Evolutionary conservation across 30 jellyfish, hydroid and myxozoan species (phyloP).

Genomic region (Clytia hemisphaerica): DNA sequence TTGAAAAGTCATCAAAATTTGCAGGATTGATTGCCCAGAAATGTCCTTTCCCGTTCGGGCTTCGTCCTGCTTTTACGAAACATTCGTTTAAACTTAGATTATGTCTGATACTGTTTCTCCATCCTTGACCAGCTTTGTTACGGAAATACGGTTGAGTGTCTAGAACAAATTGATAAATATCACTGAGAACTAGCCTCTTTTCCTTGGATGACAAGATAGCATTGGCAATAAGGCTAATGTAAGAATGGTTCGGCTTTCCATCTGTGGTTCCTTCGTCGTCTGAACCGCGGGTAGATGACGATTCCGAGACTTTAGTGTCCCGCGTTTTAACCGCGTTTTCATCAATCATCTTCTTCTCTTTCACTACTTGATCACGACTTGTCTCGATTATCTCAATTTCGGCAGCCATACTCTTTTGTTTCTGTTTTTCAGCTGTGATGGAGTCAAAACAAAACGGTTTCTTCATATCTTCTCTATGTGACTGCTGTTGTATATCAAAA

Average conservation of each 20-base stretch:
- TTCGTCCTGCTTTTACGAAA: slow-evolving; percentile 43
- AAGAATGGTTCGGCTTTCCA: slow-evolving; percentile 37
- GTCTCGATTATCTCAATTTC: too few species aligned
- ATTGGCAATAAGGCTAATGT: slow-evolving; percentile 31
- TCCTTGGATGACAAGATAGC: slow-evolving; percentile 38
- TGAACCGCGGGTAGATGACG: too few species aligned
- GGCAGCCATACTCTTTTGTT: too few species aligned
- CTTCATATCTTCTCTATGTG: too few species aligned
- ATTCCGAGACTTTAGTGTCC: too few species aligned
- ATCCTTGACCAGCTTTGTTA: slow-evolving; percentile 38
- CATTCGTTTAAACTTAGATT: slow-evolving; percentile 32
- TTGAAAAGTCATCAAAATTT: slow-evolving; percentile 25
- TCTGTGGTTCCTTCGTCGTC: neutral
- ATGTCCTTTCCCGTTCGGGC: slow-evolving; percentile 48
- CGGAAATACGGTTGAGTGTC: slow-evolving; percentile 3
- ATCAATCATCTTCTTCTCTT: too few species aligned
- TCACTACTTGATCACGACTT: too few species aligned
- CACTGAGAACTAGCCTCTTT: slow-evolving; percentile 30
- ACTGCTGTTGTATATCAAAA: too few species aligned
- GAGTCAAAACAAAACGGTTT: too few species aligned
- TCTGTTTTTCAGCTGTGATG: too few species aligned
- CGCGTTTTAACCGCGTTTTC: too few species aligned
- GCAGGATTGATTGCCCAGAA: slow-evolving; percentile 46
- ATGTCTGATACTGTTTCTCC: slow-evolving; percentile 47
- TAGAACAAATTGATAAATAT: slow-evolving; percentile 12